Percentiles rank a stretch among this genome's conserved stretches.
phyloP scores from a whole-genome alignment of 2,888 invertebrate species.

The Tetrapedia diversipes region DNA sequence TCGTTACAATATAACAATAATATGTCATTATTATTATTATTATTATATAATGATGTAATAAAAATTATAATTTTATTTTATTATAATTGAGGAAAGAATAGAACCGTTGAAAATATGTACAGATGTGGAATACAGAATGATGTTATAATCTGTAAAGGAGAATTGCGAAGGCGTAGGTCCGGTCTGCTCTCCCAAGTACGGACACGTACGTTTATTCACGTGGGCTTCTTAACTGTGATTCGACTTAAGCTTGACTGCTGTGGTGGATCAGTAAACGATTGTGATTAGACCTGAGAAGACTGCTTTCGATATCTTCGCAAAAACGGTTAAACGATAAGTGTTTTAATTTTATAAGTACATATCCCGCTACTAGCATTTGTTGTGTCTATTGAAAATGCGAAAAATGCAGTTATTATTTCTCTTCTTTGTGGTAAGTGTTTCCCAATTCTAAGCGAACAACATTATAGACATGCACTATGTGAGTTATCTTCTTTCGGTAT shows the following conservation, averaged over 20 bases:
- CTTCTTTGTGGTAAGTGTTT: slow-evolving; percentile 49
- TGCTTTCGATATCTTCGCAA: slow-evolving; percentile 13
- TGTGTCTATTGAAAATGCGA: slow-evolving; percentile 16
- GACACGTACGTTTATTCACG: slow-evolving; percentile 57
- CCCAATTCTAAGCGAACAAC: no score
- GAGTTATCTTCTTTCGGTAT: no score
- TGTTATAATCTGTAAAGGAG: slow-evolving; percentile 61
- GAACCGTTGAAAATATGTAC: no score
- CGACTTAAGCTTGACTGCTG: slow-evolving; percentile 47
- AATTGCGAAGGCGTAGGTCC: slow-evolving; percentile 72
- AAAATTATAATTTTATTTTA: no score
- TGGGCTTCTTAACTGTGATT: slow-evolving; percentile 60
- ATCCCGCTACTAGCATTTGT: no score
- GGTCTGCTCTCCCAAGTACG: slow-evolving; percentile 65
- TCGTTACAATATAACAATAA: no score
- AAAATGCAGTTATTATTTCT: slow-evolving; percentile 20
- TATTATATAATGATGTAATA: no score
- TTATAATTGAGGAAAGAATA: no score
- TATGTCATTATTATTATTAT: no score
- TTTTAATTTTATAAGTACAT: background rate
- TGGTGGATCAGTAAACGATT: slow-evolving; percentile 61
- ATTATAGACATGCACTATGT: no score
- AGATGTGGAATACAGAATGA: slow-evolving; percentile 5
- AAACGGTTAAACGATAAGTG: background rate
- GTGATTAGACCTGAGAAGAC: slow-evolving; percentile 61